Conservation (phyloP, 2,888 invertebrate genomes). For the Folsomia candida region DNA sequence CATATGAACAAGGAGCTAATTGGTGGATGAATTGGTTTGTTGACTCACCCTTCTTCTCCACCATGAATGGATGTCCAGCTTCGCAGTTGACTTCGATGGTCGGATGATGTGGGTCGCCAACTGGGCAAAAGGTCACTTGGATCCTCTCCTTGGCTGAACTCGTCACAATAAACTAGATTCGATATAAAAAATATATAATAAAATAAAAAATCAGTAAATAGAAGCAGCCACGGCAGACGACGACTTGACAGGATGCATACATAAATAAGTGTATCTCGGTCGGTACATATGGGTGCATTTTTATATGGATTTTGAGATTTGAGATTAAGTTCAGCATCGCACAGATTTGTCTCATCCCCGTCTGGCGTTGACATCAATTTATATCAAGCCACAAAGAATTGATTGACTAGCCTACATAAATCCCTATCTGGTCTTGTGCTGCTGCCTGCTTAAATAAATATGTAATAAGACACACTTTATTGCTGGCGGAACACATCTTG, state of each 20-base stretch:
- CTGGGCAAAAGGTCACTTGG: constrained; percentile 50
- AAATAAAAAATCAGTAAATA: background rate
- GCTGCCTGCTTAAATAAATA: too few species aligned
- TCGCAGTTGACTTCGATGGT: constrained; percentile 50
- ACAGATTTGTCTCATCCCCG: background rate
- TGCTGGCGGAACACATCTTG: too few species aligned
- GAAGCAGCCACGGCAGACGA: too few species aligned
- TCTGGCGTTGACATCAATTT: constrained; percentile 1
- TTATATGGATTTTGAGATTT: background rate
- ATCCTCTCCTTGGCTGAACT: constrained; percentile 50
- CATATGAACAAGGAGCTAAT: background rate
- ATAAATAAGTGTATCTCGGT: constrained; percentile 4
- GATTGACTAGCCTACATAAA: background rate
- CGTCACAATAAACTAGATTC: constrained; percentile 50
- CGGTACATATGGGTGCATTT: background rate
- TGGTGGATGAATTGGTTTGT: background rate
- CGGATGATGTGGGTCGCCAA: constrained; percentile 49
- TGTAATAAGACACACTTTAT: too few species aligned
- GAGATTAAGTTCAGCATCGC: background rate
- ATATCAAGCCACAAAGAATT: background rate
- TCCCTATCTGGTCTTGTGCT: too few species aligned
- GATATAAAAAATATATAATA: background rate
- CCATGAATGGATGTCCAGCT: constrained; percentile 50
- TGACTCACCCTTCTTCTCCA: constrained; percentile 49
- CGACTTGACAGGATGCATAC: constrained; percentile 21